A percentile compares a stretch with the other conserved stretches of the same genome.
Evolutionary conservation across 2,888 invertebrate genomes (phyloP).

Genomic region (Heteromyza rotundicornis): DNA sequence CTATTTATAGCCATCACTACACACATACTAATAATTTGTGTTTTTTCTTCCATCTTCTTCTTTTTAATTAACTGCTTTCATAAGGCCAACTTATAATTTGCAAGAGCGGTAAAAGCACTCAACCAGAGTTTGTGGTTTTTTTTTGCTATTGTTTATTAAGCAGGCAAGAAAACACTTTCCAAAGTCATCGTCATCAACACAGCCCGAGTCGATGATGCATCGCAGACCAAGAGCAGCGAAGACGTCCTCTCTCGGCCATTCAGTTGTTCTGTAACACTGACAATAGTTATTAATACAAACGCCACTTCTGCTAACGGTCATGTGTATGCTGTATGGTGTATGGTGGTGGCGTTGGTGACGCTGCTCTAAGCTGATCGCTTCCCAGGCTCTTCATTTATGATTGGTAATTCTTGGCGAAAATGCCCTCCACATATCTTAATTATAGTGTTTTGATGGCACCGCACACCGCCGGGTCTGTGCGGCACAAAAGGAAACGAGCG

Average conservation of each 20-base stretch:
- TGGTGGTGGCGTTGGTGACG: neutral
- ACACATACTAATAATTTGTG: neutral
- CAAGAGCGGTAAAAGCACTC: slow-evolving; percentile 14
- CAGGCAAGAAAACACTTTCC: neutral
- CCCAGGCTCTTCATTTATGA: slow-evolving; percentile 34
- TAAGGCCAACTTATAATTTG: slow-evolving; percentile 26
- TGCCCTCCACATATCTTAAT: slow-evolving; percentile 59
- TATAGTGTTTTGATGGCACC: slow-evolving; percentile 52
- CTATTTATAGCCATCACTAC: neutral
- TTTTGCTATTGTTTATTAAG: neutral
- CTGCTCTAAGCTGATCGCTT: neutral
- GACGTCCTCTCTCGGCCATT: no score
- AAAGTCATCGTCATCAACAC: neutral
- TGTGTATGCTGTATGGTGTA: no score
- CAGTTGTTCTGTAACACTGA: neutral
- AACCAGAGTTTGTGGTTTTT: neutral
- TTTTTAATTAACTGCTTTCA: slow-evolving; percentile 28
- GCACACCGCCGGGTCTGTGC: no score
- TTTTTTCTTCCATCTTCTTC: slow-evolving; percentile 2
- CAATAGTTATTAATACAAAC: slow-evolving; percentile 4
- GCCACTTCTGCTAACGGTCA: slow-evolving; percentile 4
- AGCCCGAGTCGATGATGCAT: neutral
- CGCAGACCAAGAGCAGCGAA: neutral
- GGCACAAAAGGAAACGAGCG: slow-evolving; percentile 37
- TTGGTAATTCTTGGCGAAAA: slow-evolving; percentile 43